These are phyloP conservation scores for Limnephilus marmoratus DNA, from an alignment of 2,888 invertebrate species.

Conservation along the genomic window DNA sequence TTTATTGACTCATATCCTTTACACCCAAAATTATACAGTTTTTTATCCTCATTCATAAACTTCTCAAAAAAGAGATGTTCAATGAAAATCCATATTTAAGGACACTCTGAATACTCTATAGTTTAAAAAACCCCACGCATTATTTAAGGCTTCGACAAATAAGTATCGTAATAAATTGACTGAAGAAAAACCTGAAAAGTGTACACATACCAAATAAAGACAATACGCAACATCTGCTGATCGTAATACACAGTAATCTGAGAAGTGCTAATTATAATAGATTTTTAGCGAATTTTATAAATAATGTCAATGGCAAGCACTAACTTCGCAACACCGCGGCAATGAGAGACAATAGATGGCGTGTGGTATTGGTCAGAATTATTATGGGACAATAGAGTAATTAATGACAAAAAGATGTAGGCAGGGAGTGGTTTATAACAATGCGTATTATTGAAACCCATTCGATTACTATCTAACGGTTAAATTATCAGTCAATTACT, in stretches of 20 bases:
- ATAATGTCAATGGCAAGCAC: conserved; percentile 15
- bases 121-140: background rate
- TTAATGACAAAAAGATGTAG: conserved; percentile 42
- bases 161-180: conserved; percentile 6
- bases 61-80: background rate
- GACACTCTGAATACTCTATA: background rate
- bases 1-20: background rate
- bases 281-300: background rate
- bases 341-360: conserved; percentile 19
- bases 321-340: background rate
- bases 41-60: background rate
- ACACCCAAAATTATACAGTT: background rate
- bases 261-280: conserved; percentile 24
- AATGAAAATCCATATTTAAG: background rate
- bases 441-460: conserved; percentile 1
- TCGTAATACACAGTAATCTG: background rate
- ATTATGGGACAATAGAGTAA: conserved; percentile 32
- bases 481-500: background rate
- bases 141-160: background rate
- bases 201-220: background rate
- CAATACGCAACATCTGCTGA: conserved; percentile 32
- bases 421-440: conserved; percentile 31
- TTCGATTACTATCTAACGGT: conserved; percentile 9
- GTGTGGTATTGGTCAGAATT: conserved; percentile 26
- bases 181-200: background rate